These are phyloP conservation scores for Poecilia velifera DNA, from an alignment of 2,797 vertebrate genomes.

Conservation along the genomic window DNA sequence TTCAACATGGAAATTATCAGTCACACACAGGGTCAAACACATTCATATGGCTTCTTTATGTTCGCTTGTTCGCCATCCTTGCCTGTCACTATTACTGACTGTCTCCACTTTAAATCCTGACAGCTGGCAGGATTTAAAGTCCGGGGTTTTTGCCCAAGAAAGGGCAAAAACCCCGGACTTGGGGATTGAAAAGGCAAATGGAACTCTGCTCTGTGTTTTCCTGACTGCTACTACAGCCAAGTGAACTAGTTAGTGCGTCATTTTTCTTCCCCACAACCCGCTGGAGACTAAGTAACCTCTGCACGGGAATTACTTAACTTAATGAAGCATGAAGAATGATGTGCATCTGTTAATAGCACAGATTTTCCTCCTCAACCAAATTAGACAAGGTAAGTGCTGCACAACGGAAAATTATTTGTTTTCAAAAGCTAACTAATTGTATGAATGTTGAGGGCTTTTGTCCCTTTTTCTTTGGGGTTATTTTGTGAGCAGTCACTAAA, in stretches of 20 bases:
- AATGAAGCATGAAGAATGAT: slow-evolving; percentile 35
- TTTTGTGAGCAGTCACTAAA: slow-evolving; percentile 5
- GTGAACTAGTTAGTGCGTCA: slow-evolving; percentile 11
- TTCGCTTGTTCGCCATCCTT: not conserved
- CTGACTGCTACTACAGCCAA: slow-evolving; percentile 7
- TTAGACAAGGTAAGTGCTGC: not conserved
- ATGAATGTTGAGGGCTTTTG: not conserved
- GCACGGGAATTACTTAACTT: slow-evolving; percentile 17
- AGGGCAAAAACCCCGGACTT: not conserved
- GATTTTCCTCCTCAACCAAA: slow-evolving; percentile 7
- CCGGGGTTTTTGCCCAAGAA: not conserved
- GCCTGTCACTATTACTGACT: slow-evolving; percentile 2
- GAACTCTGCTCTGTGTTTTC: too few species aligned
- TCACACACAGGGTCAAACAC: not conserved
- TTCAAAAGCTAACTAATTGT: not conserved
- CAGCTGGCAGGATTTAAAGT: not conserved
- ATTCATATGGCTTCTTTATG: not conserved
- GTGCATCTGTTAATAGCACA: slow-evolving; percentile 24
- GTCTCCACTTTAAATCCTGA: slow-evolving; percentile 21
- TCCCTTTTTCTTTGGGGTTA: too few species aligned
- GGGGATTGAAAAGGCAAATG: too few species aligned
- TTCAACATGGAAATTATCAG: not conserved
- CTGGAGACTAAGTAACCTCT: slow-evolving; percentile 32
- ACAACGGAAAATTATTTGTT: not conserved
- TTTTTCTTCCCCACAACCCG: slow-evolving; percentile 30